Evolutionary conservation across 2,888 invertebrate species (phyloP).

Genomic region (Campoletis raptor): DNA sequence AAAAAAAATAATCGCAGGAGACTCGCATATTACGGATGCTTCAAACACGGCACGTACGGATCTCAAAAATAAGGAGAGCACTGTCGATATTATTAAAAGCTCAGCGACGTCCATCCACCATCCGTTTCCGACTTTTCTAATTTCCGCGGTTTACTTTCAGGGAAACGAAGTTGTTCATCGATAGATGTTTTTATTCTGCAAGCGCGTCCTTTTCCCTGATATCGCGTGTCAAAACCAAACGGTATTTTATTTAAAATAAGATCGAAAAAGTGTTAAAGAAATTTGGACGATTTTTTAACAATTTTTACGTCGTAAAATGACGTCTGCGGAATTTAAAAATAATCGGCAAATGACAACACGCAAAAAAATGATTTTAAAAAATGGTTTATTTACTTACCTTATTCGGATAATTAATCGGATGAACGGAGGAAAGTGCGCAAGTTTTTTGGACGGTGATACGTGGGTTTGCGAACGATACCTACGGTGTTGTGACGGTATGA

Average conservation of each 20-base stretch:
- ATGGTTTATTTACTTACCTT: neutral
- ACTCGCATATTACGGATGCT: slow-evolving; percentile 16
- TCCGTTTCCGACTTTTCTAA: slow-evolving; percentile 84
- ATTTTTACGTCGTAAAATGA: too few species aligned
- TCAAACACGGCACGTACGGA: neutral
- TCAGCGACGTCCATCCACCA: slow-evolving; percentile 79
- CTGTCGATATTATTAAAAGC: slow-evolving; percentile 83
- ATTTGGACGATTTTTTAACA: too few species aligned
- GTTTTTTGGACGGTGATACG: slow-evolving; percentile 63
- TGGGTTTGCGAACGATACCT: slow-evolving; percentile 73
- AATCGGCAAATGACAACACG: neutral
- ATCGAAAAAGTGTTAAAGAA: neutral
- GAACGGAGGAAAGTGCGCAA: neutral
- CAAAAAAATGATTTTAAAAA: neutral
- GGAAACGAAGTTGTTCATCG: slow-evolving; percentile 54
- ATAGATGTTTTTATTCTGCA: slow-evolving; percentile 11
- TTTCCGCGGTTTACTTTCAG: slow-evolving; percentile 82
- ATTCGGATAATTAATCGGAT: neutral
- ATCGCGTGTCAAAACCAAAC: neutral
- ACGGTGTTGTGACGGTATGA: slow-evolving; percentile 81
- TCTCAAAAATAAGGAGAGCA: slow-evolving; percentile 69
- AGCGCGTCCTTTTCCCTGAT: neutral
- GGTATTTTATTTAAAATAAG: neutral
- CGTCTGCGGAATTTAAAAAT: neutral
- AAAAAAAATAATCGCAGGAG: neutral